Evolutionary conservation across 1,140 invertebrate genomes (phyloP), one percentile per base, ranked within the genome.

Genomic region (Cotesia chilonis): DNA sequence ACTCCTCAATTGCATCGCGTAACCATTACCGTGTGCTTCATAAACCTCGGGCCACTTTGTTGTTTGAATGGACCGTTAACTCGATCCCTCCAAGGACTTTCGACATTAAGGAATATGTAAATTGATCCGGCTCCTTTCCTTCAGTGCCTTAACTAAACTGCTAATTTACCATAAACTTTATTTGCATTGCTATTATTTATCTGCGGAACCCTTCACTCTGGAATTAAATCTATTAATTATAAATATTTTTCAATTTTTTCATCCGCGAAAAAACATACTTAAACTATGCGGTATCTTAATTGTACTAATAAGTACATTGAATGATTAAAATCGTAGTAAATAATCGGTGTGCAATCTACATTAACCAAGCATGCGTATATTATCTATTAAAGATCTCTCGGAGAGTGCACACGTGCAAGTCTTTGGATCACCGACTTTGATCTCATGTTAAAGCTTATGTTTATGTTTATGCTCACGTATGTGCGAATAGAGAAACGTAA

Each of bases 1-100:
- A 9, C 57, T 10, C 57, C 17, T 17, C 9, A 28, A 9, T 28
- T 59, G 57, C 52, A 67, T 35, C 41, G 72, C 65, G 67, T 74
- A 75, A 77, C 71, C 75, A 75, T 79, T 77, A 75, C 74, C 28
- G 72, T 70, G 75, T 75, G 79, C 74, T 80, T 79, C 78, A 79
- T 80, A 79, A 79, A 79, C 72, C 78, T 78, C 61, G 38, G 75
- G 65, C 76, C 78, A 78, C 76, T 78, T 76, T 72, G 59, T 55
- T 65, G 75, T 75, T 74, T 63, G 71, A 75, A 51, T 61, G 72
- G 61, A 74, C 67, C 60, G 74, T 76, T 77, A 69, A 75, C 66
- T 67, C 68, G 77, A 75, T 76, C 72, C 70, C 66, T 52, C 14
- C 41, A 47, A 47, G 41, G 41, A 47, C 12, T 52, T 52, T 12